phyloP scores from a whole-genome alignment of 2,888 invertebrate genomes.

The Rhamnusium bicolor region DNA sequence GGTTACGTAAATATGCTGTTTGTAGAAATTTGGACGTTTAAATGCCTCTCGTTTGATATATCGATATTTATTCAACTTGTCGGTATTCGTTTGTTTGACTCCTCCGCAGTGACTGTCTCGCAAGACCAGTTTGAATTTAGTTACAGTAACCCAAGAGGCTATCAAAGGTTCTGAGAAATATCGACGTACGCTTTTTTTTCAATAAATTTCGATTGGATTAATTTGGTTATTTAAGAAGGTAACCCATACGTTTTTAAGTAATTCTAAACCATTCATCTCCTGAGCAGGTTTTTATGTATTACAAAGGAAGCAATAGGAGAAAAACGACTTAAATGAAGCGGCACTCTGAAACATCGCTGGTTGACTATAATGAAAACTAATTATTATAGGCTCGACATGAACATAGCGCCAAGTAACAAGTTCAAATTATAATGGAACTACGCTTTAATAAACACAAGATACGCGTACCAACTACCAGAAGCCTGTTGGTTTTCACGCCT shows the following conservation, averaged over 20 bases:
- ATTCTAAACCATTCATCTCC: conserved; percentile 1
- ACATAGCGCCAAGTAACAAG: conserved; percentile 24
- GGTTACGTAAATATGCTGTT: conserved; percentile 12
- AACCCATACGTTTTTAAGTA: not conserved
- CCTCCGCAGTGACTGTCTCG: not conserved
- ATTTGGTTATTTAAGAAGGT: conserved; percentile 14
- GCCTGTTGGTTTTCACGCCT: conserved; percentile 16
- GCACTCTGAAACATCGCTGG: not conserved
- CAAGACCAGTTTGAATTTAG: conserved; percentile 12
- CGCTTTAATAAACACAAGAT: conserved; percentile 27
- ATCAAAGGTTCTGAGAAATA: conserved; percentile 7
- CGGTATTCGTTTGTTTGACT: not conserved
- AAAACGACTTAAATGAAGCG: conserved; percentile 2
- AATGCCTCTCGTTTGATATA: not conserved
- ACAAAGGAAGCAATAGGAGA: not conserved
- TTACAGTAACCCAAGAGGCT: conserved; percentile 15
- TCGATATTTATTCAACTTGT: not conserved
- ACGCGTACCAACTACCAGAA: conserved; percentile 19
- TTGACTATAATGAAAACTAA: conserved; percentile 11
- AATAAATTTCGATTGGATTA: conserved; percentile 8
- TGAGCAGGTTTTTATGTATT: not conserved
- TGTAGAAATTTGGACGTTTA: conserved; percentile 9
- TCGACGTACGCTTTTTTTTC: not conserved
- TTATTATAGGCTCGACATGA: conserved; percentile 15
- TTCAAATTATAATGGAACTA: conserved; percentile 27